Evolutionary conservation across 2,113 vertebrate genomes (phyloP), one percentile per base, ranked within the genome.

Genomic region (Scartelaos histophorus): DNA sequence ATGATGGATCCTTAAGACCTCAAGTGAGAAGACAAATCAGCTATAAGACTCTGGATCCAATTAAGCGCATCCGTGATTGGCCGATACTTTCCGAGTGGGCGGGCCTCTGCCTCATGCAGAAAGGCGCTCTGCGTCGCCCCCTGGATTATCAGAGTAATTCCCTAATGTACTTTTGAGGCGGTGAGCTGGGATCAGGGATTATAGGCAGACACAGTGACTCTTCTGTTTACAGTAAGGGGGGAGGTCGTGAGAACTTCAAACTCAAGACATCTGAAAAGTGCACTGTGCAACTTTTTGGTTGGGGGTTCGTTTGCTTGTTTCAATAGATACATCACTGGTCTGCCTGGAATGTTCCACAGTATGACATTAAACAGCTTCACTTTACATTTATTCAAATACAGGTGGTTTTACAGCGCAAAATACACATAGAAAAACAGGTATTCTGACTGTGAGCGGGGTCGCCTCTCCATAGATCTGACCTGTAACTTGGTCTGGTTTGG

Each of bases 131-230:
- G 25, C 74, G 49, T 53, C 34, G 34, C 45, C 24, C 70, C 53
- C 49, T 65, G 86, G 89, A 90, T 93, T 93, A 91, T 81, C 84
- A 65, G 79, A 82, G 87, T 92, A 87, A 89, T 91, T 91, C 79
- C 82, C 88, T 89, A 92, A 93, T 92, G 92, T 88, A 87, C 71
- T 86, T 75, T 75, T 82, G 85, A 66, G 75, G 68, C 0, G 70
- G 75, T 73, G 70, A 90, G 51, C 58, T 68, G 65, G 85, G 86
- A 92, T 93, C 92, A 92, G 7, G 72, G 89, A 89, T 90, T 92
- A 89, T n/a, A 49, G 76, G 22, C 70, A 80, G 68, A 85, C 71
- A 76, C 29, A 70, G 34, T 1, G 51, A 82, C 70, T 76, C 12
- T 2, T 70, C 60, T 56, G 69, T 11, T 67, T 61, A 57, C 15